A percentile compares a stretch with the other conserved stretches of the same genome.
phyloP scores from a whole-genome alignment of 1,140 invertebrate genomes.

The Triops cancriformis region DNA sequence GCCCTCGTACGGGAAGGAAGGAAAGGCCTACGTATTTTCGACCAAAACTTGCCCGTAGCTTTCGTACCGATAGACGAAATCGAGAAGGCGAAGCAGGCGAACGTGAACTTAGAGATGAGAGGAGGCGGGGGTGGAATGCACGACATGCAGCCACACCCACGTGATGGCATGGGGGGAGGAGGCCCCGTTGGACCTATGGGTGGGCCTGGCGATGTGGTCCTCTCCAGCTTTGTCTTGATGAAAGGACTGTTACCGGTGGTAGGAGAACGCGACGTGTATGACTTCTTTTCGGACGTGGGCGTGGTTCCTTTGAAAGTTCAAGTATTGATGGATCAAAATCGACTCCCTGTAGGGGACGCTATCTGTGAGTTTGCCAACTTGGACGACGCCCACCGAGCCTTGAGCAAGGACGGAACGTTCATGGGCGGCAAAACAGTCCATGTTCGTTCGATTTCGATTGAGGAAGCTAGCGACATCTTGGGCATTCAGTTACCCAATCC shows the following conservation, averaged over 20 bases:
- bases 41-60: background rate
- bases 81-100: conserved; percentile 4
- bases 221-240: conserved; percentile 47
- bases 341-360: conserved; percentile 62
- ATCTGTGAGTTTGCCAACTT: conserved; percentile 69
- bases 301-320: conserved; percentile 66
- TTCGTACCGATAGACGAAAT: conserved; percentile 6
- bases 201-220: background rate
- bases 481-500: background rate
- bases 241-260: conserved; percentile 63
- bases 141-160: background rate
- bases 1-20: background rate
- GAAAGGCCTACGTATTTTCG: conserved; percentile 2
- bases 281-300: conserved; percentile 67
- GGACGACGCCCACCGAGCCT: conserved; percentile 58
- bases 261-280: conserved; percentile 63
- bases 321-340: conserved; percentile 54
- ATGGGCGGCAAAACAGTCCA: conserved; percentile 51
- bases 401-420: conserved; percentile 57
- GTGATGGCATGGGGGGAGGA: background rate
- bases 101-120: background rate
- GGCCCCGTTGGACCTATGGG: background rate
- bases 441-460: conserved; percentile 54
- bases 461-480: conserved; percentile 37
- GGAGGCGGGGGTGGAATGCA: background rate